These are phyloP conservation scores for Squalus acanthias DNA, from an alignment of 2,797 vertebrate genomes.

Conservation along the genomic window DNA sequence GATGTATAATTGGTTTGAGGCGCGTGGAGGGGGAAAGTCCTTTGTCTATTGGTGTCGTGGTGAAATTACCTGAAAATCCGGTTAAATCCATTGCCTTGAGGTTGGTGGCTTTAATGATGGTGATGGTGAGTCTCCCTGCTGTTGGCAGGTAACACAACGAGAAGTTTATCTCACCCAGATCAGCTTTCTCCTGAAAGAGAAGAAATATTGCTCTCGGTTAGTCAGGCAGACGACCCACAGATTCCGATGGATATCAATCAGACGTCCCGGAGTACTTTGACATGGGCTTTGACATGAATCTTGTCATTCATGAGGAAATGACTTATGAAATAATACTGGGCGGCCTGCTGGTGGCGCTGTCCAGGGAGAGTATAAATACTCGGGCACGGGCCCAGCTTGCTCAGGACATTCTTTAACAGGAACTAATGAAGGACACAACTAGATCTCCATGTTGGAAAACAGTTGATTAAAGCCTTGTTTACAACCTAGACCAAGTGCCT, in stretches of 20 bases:
- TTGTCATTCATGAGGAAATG: too few relatives aligned
- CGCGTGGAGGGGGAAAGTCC: too few relatives aligned
- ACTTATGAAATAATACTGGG: too few relatives aligned
- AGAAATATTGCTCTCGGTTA: constrained; percentile 8
- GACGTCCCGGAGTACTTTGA: neutral
- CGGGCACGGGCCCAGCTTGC: too few relatives aligned
- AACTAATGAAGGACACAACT: too few relatives aligned
- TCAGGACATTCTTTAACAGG: too few relatives aligned
- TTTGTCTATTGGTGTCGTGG: neutral
- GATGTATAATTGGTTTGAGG: neutral
- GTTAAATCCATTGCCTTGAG: constrained; percentile 94
- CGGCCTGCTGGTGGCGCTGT: too few relatives aligned
- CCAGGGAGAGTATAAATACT: too few relatives aligned
- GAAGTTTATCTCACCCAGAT: constrained; percentile 88
- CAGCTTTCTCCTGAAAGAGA: constrained; percentile 78
- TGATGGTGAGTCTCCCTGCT: constrained; percentile 80
- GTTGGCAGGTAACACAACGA: constrained; percentile 91
- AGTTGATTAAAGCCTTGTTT: too few relatives aligned
- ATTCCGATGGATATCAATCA: too few relatives aligned
- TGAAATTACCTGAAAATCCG: constrained; percentile 77
- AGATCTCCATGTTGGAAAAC: too few relatives aligned
- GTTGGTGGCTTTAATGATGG: constrained; percentile 86
- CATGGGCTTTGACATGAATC: neutral
- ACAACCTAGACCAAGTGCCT: too few relatives aligned
- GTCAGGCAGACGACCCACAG: neutral